phyloP scores from a whole-genome alignment of 2,888 invertebrate genomes.

The Spatulosminthurus flaviceps region DNA sequence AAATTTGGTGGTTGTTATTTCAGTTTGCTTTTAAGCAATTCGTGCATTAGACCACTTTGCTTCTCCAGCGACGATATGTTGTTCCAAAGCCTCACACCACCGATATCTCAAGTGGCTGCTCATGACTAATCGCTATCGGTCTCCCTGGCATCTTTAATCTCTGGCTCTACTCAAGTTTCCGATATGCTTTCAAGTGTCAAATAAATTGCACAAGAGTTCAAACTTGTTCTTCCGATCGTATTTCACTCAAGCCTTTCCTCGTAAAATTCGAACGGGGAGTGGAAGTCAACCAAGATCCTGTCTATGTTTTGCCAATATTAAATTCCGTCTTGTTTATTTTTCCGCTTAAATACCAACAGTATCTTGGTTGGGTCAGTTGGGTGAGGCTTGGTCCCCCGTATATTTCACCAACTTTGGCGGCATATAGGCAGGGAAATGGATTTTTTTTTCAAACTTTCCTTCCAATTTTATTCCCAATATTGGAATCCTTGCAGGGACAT shows the following conservation, averaged over 20 bases:
- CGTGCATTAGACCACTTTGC: too few relatives aligned
- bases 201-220: slow-evolving; percentile 30
- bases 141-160: slow-evolving; percentile 13
- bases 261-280: background rate
- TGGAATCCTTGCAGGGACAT: too few relatives aligned
- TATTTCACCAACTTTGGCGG: background rate
- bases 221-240: slow-evolving; percentile 18
- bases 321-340: background rate
- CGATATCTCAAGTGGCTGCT: background rate
- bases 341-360: background rate
- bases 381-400: background rate
- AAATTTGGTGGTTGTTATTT: too few relatives aligned
- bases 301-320: too few relatives aligned
- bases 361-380: too few relatives aligned
- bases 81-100: background rate
- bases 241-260: background rate
- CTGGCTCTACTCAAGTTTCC: slow-evolving; percentile 18
- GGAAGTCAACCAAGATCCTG: too few relatives aligned
- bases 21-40: too few relatives aligned
- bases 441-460: too few relatives aligned
- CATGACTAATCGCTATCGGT: background rate
- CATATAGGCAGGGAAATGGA: background rate
- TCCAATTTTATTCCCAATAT: too few relatives aligned
- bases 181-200: slow-evolving; percentile 43
- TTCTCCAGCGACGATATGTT: too few relatives aligned